Evolutionary conservation across 2,113 vertebrate species (phyloP).

Genomic region (Rhegmatorhina hoffmannsi): DNA sequence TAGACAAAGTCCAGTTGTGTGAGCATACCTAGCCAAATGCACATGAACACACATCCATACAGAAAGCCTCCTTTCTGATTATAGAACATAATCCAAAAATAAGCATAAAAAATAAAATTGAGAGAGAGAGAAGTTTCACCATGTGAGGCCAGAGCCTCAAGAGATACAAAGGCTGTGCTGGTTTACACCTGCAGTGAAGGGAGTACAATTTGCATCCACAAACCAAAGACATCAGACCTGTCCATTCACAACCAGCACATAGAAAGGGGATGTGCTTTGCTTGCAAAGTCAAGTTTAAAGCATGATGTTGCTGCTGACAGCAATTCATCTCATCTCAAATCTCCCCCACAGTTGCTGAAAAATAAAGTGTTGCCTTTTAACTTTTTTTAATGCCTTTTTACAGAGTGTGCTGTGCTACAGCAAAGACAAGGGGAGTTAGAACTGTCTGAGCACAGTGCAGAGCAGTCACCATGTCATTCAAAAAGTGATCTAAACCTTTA

Average conservation of each 20-base stretch:
- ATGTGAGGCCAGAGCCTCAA: neutral
- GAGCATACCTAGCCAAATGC: neutral
- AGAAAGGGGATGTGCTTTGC: neutral
- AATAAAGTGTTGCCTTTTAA: neutral
- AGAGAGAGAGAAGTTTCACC: neutral
- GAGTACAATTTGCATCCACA: neutral
- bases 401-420: neutral
- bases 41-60: accelerated
- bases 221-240: neutral
- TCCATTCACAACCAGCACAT: neutral
- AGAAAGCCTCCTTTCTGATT: neutral
- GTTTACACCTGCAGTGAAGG: accelerated
- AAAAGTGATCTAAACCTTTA: slow-evolving; percentile 13
- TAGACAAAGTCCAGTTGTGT: neutral
- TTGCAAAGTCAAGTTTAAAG: neutral
- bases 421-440: neutral
- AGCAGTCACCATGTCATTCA: neutral
- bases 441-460: neutral
- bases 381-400: neutral
- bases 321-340: neutral
- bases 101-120: neutral
- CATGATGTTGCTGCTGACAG: neutral
- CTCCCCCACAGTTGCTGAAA: neutral
- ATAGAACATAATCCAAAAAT: neutral
- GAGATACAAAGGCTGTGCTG: neutral